These are phyloP conservation scores for Drosophila athabasca DNA, from an alignment of 1,140 invertebrate genomes.

Conservation along the genomic window DNA sequence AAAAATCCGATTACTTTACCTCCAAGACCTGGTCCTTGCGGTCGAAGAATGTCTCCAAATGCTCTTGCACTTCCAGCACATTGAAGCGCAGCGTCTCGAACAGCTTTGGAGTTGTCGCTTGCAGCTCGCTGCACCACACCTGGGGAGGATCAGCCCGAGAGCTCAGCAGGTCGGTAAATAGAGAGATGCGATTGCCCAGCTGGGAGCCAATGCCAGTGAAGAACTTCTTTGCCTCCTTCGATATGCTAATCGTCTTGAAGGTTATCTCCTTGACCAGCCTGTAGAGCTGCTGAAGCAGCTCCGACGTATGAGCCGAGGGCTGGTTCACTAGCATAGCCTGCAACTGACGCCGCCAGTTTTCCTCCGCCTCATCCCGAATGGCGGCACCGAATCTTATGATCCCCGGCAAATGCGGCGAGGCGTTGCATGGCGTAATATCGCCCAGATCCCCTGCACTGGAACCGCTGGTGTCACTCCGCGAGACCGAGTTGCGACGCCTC, in stretches of 20 bases:
- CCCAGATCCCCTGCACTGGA: slow-evolving; percentile 94
- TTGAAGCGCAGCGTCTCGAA: slow-evolving; percentile 93
- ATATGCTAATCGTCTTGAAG: slow-evolving; percentile 80
- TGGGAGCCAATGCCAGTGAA: slow-evolving; percentile 83
- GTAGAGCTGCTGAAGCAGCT: slow-evolving; percentile 87
- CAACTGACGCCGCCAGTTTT: slow-evolving; percentile 90
- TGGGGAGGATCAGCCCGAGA: slow-evolving; percentile 88
- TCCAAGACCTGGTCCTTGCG: slow-evolving; percentile 95
- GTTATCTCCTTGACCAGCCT: slow-evolving; percentile 85
- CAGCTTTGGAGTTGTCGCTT: slow-evolving; percentile 86
- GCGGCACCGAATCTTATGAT: slow-evolving; percentile 88
- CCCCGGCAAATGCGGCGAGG: slow-evolving; percentile 90
- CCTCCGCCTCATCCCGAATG: slow-evolving; percentile 90
- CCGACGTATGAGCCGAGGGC: slow-evolving; percentile 86
- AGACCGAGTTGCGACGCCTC: slow-evolving; percentile 79
- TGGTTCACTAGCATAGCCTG: slow-evolving; percentile 86
- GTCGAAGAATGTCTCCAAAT: slow-evolving; percentile 97
- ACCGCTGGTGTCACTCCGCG: slow-evolving; percentile 86
- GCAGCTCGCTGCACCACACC: slow-evolving; percentile 89
- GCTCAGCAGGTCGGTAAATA: slow-evolving; percentile 87
- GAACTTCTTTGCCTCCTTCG: slow-evolving; percentile 82
- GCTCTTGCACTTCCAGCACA: slow-evolving; percentile 97
- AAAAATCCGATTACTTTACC: slow-evolving; percentile 84
- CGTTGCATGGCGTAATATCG: slow-evolving; percentile 94
- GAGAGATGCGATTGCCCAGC: slow-evolving; percentile 86